phyloP scores from a whole-genome alignment of 2,797 vertebrate genomes.

The Pangasius macronema region DNA sequence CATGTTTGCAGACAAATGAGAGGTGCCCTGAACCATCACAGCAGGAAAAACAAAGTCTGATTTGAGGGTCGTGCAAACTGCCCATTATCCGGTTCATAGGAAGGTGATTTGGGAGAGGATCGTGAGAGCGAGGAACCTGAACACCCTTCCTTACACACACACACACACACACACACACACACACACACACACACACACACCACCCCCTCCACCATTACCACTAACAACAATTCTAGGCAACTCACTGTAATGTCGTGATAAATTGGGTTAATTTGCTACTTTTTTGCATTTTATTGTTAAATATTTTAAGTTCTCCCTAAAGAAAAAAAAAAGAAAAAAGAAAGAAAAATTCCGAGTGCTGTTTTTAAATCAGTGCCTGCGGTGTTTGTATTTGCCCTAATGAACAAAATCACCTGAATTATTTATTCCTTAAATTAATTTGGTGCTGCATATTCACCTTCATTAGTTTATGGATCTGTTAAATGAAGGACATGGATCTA shows the following conservation, averaged over 20 bases:
- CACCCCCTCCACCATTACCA: neutral
- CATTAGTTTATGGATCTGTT: constrained; percentile 45
- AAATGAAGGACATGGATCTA: constrained; percentile 37
- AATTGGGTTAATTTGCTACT: constrained; percentile 21
- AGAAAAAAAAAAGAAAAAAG: neutral
- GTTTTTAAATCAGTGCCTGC: constrained; percentile 34
- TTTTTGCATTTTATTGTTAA: constrained; percentile 20
- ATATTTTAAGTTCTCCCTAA: constrained; percentile 18
- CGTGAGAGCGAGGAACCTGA: constrained; percentile 61
- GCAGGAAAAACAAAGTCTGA: constrained; percentile 81
- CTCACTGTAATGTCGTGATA: neutral
- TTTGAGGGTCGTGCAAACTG: constrained; percentile 85
- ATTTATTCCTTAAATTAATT: constrained; percentile 53
- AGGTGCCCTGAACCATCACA: constrained; percentile 74
- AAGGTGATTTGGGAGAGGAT: constrained; percentile 80
- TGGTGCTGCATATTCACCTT: constrained; percentile 39
- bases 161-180: neutral
- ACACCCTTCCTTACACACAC: neutral
- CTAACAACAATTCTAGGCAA: neutral
- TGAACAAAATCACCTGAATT: constrained; percentile 53
- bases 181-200: neutral
- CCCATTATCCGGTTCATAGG: constrained; percentile 84
- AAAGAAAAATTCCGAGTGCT: constrained; percentile 5
- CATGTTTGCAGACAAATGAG: constrained; percentile 82
- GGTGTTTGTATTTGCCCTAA: constrained; percentile 52